These are phyloP conservation scores for Leptinotarsa texana DNA, from an alignment of 1,140 invertebrate species.

Conservation along the genomic window DNA sequence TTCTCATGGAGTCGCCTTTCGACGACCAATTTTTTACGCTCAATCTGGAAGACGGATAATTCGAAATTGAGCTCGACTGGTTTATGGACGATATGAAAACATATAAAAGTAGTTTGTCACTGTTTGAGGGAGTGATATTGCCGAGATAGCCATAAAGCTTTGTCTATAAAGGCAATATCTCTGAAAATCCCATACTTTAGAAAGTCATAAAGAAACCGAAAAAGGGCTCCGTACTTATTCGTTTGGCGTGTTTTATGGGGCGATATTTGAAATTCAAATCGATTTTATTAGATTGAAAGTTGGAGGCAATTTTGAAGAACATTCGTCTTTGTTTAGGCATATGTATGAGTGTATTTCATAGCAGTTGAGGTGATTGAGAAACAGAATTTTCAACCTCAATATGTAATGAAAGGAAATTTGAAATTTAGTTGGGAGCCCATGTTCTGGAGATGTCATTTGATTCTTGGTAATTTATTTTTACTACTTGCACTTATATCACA, in stretches of 20 bases:
- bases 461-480: too few species aligned
- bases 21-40: neutral
- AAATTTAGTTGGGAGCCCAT: too few species aligned
- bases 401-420: too few species aligned
- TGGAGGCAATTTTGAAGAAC: neutral
- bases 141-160: slow-evolving; percentile 49
- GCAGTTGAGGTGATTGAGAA: too few species aligned
- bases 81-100: slow-evolving; percentile 41
- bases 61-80: slow-evolving; percentile 13
- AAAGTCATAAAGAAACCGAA: slow-evolving; percentile 51
- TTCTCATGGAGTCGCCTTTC: too few species aligned
- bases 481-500: too few species aligned
- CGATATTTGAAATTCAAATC: slow-evolving; percentile 24
- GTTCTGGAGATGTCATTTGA: too few species aligned
- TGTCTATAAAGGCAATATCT: slow-evolving; percentile 51
- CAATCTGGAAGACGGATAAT: slow-evolving; percentile 4
- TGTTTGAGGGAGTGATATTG: slow-evolving; percentile 49
- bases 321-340: neutral
- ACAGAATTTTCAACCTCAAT: too few species aligned
- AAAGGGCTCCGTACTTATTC: slow-evolving; percentile 29
- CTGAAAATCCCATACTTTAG: slow-evolving; percentile 53
- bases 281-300: slow-evolving; percentile 13
- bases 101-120: slow-evolving; percentile 48
- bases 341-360: too few species aligned
- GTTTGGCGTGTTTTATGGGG: slow-evolving; percentile 22